Percentiles rank a stretch among this genome's conserved stretches.
Conservation (phyloP, 2,113 vertebrate species). For the Rhinoderma darwinii region DNA sequence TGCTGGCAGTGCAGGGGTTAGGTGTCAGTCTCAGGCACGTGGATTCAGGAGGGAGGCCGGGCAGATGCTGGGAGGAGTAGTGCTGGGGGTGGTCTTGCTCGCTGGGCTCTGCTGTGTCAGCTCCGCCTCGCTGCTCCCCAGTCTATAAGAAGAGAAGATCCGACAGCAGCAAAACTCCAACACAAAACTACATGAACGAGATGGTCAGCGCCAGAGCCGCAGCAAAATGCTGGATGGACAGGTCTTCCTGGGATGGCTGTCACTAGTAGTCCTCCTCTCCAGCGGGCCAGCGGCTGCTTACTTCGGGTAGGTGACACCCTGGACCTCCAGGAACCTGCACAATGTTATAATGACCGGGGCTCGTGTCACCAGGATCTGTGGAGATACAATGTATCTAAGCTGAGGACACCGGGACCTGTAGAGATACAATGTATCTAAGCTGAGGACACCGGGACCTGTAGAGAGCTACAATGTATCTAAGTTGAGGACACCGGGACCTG, state of each 20-base stretch:
- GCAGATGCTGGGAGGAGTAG: background rate
- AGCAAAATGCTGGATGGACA: slow-evolving; percentile 96
- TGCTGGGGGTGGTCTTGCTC: background rate
- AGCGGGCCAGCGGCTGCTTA: slow-evolving; percentile 81
- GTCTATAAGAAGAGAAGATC: slow-evolving; percentile 76
- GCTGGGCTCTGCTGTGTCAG: background rate
- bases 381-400: background rate
- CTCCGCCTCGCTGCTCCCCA: background rate
- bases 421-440: background rate
- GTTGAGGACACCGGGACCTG: background rate
- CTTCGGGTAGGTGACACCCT: slow-evolving; percentile 80
- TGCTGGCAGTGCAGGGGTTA: background rate
- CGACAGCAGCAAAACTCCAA: slow-evolving; percentile 70
- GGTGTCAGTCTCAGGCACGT: slow-evolving; percentile 11
- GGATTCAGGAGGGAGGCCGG: background rate
- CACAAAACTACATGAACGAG: slow-evolving; percentile 86
- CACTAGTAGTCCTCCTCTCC: slow-evolving; percentile 80
- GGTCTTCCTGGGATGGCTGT: slow-evolving; percentile 87
- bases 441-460: background rate
- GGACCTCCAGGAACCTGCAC: background rate
- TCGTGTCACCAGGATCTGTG: background rate
- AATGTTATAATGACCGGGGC: background rate
- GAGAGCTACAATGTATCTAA: background rate
- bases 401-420: background rate
- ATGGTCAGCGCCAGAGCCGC: slow-evolving; percentile 89